These are phyloP conservation scores for Lepilemur septentrionalis DNA, from an alignment of 2,797 vertebrate species.

Conservation along the genomic window DNA sequence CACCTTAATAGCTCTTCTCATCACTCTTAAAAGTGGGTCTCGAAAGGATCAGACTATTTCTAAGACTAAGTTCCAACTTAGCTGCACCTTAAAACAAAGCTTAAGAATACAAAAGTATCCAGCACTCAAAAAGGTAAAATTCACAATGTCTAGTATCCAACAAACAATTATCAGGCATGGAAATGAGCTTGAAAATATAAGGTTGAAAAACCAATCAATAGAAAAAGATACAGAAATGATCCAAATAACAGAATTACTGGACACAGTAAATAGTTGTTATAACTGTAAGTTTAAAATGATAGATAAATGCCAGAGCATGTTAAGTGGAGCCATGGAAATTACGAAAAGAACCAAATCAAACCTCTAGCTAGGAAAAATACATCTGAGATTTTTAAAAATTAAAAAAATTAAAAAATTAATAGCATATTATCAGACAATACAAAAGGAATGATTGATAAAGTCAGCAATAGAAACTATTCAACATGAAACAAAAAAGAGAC, in stretches of 20 bases:
- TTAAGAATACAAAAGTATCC: neutral
- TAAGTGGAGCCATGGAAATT: neutral
- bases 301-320: neutral
- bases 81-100: neutral
- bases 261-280: neutral
- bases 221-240: neutral
- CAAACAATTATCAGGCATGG: neutral
- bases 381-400: neutral
- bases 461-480: neutral
- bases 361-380: neutral
- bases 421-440: neutral
- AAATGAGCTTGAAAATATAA: neutral
- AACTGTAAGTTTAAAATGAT: neutral
- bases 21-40: neutral
- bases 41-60: neutral
- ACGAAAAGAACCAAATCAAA: neutral
- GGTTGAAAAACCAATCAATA: neutral
- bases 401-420: neutral
- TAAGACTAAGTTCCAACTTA: neutral
- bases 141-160: neutral
- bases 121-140: neutral
- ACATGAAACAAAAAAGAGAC: neutral
- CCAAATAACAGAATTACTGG: neutral
- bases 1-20: neutral
- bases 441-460: neutral